Evolutionary conservation across 64 coral and sea anemone genomes (phyloP), one percentile per base, ranked within the genome.

Genomic region (Pachyseris speciosa): DNA sequence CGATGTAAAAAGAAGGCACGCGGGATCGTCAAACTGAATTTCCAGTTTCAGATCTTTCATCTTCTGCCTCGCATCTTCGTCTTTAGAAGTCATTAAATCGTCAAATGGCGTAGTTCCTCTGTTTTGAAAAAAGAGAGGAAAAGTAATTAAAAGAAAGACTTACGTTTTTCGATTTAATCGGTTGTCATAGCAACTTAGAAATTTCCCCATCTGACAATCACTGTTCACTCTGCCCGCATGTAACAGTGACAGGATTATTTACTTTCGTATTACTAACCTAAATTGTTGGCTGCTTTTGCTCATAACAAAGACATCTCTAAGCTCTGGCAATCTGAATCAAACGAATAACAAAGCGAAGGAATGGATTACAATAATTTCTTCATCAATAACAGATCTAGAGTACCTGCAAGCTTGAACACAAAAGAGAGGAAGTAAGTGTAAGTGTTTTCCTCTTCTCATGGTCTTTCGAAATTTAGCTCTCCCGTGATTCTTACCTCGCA

Each of bases 1-100:
- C 69, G 93, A 94, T 16, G 93, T 94, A 47, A 76, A 94, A 55
- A 89, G 93, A 74, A 94, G 88, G 65, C 84, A 89, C 49, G 83
- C 89, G 57, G 93, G 93, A 67, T 94, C 86, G 69, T 94, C 93
- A 70, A 88, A 94, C 32, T 94, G 93, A 5, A 94, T 76, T 12
- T 27, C 36, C 12, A 37, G 49, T 32, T 94, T 78, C 49, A 90
- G 58, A 47, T 89, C 33, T 9, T 19, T 90, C 43, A 90, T 59
- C 74, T 85, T 74, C 9, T 77, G 75, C 10, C 39, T 70, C 5
- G 73, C 77, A 40, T 75, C 79, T 68, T 36, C 27, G 41, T 52
- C 77, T 15, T 53, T 80, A 55, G 93, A 78, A 68, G 31, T 48
- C 80, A 90, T 89, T 10, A 94, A 26, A 2, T 94, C 86, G 2